phyloP scores from a whole-genome alignment of 2,888 invertebrate genomes.

The Sepiola atlantica region DNA sequence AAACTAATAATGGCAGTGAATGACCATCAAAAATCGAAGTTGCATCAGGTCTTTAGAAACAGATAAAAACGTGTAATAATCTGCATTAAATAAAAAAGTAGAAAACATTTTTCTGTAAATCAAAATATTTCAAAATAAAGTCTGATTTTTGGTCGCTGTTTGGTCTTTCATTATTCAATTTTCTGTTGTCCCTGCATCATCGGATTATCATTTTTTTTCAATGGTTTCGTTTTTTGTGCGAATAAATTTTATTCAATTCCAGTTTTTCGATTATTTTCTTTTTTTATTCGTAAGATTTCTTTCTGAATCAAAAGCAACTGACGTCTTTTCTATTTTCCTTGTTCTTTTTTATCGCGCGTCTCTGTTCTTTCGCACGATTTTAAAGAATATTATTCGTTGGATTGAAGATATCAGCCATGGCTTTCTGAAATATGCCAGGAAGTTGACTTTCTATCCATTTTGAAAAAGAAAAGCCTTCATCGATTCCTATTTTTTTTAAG shows the following conservation, averaged over 20 bases:
- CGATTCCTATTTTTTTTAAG: no score
- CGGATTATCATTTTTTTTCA: not conserved
- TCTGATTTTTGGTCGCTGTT: no score
- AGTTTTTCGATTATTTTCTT: not conserved
- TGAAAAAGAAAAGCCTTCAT: no score
- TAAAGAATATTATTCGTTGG: not conserved
- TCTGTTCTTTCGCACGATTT: slow-evolving; percentile 32
- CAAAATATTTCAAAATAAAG: no score
- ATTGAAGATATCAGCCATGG: not conserved
- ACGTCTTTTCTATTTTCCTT: not conserved
- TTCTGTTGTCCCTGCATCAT: not conserved
- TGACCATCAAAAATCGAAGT: no score
- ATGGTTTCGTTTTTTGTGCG: not conserved
- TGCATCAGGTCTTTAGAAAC: no score
- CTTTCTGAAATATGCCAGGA: not conserved
- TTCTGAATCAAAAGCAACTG: no score
- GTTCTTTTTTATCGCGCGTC: not conserved
- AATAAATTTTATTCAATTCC: slow-evolving; percentile 32
- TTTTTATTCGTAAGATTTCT: not conserved
- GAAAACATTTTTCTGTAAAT: no score
- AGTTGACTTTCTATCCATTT: no score
- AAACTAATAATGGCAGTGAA: no score
- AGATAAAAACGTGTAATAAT: no score
- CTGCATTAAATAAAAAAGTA: no score
- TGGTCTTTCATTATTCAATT: not conserved